Evolutionary conservation across 2,888 invertebrate species (phyloP), one percentile per base, ranked within the genome.

Genomic region (Lypha dubia): DNA sequence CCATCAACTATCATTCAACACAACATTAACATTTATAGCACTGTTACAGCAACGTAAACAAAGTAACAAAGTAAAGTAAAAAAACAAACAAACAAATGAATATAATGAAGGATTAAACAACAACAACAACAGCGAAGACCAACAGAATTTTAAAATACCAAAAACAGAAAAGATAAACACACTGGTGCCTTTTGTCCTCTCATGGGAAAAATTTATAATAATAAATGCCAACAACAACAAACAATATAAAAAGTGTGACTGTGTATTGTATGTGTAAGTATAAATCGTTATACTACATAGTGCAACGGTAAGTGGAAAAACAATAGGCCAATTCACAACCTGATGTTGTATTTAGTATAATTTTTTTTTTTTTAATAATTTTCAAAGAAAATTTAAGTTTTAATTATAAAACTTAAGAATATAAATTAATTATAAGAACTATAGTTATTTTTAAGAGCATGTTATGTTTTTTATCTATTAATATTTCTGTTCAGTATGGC

Each of bases 161-260:
- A 53, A 70, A 22, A 17, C 8, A 8, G 44, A 22, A 56, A 75
- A 22, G n/a, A 75, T 79, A 75, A 83, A 79, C 74, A 79, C 74
- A 70, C 58, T 79, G 68, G 49, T 51, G 70, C 70, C 32, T 63
- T 56, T 70, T 73, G 70, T 60, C 58, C 70, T 83, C 65, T 70
- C 83, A 56, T 44, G 79, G 71, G 79, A 79, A 83, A 79, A 83
- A 79, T 79, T 83, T 79, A 83, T 83, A 79, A 83, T 71, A 79
- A 79, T 51, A 79, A 79, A 83, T 75, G 79, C 60, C 71, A 83
- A 83, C 75, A 75, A 83, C 75, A 75, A 79, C 75, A 83, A 83
- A 74, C 63, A 83, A 75, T 70, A 41, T 79, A 58, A 22, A 28
- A 28, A 35, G n/a, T 38, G 41, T n/a, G n/a, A 35, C 0, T 28